phyloP scores from a whole-genome alignment of 2,888 invertebrate genomes.

The Drosophila mettleri region DNA sequence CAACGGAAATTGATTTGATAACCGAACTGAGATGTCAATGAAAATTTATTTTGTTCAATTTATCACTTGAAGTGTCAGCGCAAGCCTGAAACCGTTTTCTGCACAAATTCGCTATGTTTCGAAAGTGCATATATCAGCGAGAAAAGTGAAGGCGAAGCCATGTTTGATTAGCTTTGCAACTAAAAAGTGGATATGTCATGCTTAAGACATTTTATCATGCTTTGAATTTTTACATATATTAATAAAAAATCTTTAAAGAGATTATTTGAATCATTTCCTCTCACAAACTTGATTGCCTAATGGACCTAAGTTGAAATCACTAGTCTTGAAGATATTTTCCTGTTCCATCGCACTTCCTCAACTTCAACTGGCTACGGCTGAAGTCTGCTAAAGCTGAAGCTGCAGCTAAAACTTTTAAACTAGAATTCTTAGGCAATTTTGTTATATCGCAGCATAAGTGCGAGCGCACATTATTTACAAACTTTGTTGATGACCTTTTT shows the following conservation, averaged over 20 bases:
- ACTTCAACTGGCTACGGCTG: background rate
- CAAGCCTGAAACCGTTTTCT: conserved; percentile 17
- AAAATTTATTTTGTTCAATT: conserved; percentile 40
- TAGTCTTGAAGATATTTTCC: background rate
- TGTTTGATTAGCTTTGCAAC: background rate
- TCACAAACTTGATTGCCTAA: background rate
- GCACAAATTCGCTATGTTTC: conserved; percentile 6
- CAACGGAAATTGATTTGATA: conserved; percentile 84
- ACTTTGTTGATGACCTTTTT: conserved; percentile 46
- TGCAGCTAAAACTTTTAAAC: conserved; percentile 29
- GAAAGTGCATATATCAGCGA: background rate
- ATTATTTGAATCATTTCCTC: too few relatives aligned
- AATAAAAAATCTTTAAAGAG: too few relatives aligned
- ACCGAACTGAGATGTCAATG: conserved; percentile 51
- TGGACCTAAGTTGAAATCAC: background rate
- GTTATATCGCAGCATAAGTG: conserved; percentile 30
- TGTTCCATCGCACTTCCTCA: background rate
- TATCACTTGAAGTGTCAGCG: conserved; percentile 33
- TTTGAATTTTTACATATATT: too few relatives aligned
- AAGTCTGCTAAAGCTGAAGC: background rate
- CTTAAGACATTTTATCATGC: too few relatives aligned
- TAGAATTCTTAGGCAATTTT: conserved; percentile 18
- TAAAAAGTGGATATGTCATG: background rate
- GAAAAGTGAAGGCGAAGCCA: background rate
- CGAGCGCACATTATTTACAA: conserved; percentile 47